Conservation (phyloP, 2,113 vertebrate species). For the Camelus bactrianus region DNA sequence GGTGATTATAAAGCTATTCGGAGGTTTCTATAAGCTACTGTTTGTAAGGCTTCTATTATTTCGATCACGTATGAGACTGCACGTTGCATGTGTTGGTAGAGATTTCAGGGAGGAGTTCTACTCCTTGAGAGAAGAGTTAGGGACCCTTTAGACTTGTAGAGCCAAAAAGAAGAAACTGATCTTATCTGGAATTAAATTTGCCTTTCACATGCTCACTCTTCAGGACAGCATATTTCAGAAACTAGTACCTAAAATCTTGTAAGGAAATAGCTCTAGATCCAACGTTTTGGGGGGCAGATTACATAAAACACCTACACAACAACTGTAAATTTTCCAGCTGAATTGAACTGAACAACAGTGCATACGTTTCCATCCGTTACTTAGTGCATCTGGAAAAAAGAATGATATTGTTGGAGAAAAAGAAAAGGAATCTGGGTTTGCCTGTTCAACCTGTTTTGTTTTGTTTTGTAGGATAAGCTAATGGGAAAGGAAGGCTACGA, state of each 20-base stretch:
- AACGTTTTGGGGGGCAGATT: slow-evolving; percentile 48
- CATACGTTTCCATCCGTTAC: slow-evolving; percentile 43
- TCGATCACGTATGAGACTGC: background rate
- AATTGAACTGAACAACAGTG: slow-evolving; percentile 56
- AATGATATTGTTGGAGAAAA: slow-evolving; percentile 22
- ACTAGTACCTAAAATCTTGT: background rate
- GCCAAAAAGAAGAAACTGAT: slow-evolving; percentile 42
- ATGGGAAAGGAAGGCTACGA: background rate
- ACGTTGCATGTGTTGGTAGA: background rate
- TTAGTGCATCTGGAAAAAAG: slow-evolving; percentile 49
- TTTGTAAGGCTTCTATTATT: background rate
- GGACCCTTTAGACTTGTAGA: background rate
- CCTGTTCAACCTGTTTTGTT: background rate
- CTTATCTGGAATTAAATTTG: background rate
- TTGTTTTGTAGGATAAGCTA: background rate
- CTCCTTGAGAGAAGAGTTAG: background rate
- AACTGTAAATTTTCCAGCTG: slow-evolving; percentile 47
- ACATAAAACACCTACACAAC: slow-evolving; percentile 68
- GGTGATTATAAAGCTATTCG: background rate
- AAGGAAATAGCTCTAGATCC: slow-evolving; percentile 47
- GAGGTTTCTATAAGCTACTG: background rate
- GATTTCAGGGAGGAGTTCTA: background rate
- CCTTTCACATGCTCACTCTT: background rate
- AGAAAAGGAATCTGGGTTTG: slow-evolving; percentile 29
- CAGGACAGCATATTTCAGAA: slow-evolving; percentile 23